These are phyloP conservation scores for Apodemia duryi DNA, from an alignment of 2,888 invertebrate species.

Conservation along the genomic window DNA sequence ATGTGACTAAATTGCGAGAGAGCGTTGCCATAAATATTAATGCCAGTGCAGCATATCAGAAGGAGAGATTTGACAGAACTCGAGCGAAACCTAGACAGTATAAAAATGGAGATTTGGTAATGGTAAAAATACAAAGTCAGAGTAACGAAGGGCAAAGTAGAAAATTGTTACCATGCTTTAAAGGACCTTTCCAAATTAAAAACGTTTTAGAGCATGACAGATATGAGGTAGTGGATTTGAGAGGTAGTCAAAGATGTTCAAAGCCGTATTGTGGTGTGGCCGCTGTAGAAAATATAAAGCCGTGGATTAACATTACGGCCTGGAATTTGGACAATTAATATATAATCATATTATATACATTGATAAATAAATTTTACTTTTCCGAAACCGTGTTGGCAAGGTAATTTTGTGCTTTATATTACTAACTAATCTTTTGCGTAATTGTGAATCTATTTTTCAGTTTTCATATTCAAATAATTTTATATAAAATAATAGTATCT, in stretches of 20 bases:
- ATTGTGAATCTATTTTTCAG: slow-evolving; percentile 12
- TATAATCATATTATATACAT: slow-evolving; percentile 27
- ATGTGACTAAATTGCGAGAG: slow-evolving; percentile 6
- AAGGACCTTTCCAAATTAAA: slow-evolving; percentile 28
- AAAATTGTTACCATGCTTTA: slow-evolving; percentile 26
- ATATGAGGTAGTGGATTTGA: slow-evolving; percentile 24
- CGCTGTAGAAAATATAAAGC: slow-evolving; percentile 27
- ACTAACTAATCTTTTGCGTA: too few relatives aligned
- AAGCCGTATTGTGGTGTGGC: slow-evolving; percentile 25
- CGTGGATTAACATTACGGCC: slow-evolving; percentile 26
- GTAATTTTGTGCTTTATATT: background rate
- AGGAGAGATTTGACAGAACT: slow-evolving; percentile 5
- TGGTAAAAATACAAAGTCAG: slow-evolving; percentile 28
- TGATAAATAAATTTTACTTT: background rate
- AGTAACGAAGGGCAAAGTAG: slow-evolving; percentile 26
- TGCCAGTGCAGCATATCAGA: background rate
- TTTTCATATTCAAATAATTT: slow-evolving; percentile 4
- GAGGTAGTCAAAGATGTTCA: slow-evolving; percentile 23
- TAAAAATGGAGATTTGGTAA: slow-evolving; percentile 25
- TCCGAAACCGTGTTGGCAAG: background rate
- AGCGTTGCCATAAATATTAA: background rate
- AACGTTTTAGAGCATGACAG: slow-evolving; percentile 22
- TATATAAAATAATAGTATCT: too few relatives aligned
- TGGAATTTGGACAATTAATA: slow-evolving; percentile 17
- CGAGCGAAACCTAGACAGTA: slow-evolving; percentile 17